Percentiles rank a stretch among this genome's conserved stretches.
These are phyloP conservation scores for Heloderma charlesbogerti DNA, from an alignment of 2,113 vertebrate genomes.

Conservation along the genomic window DNA sequence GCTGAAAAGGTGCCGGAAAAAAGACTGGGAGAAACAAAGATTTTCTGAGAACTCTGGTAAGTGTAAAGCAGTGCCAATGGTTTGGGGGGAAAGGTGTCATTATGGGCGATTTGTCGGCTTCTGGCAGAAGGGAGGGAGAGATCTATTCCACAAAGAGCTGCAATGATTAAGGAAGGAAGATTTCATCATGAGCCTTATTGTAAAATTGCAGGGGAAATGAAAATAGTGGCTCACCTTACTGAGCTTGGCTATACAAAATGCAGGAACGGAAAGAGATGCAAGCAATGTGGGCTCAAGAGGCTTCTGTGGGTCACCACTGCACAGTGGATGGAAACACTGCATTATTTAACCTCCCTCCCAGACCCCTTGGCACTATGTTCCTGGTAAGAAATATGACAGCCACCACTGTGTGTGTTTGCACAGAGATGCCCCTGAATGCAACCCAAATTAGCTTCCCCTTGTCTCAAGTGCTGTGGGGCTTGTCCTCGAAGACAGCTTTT, in stretches of 20 bases:
- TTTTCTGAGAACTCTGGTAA: background rate
- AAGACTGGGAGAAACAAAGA: background rate
- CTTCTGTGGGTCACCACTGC: too few relatives aligned
- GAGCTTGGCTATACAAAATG: background rate
- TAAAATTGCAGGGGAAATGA: background rate
- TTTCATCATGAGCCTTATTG: background rate
- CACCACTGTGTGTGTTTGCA: background rate
- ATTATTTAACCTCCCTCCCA: background rate
- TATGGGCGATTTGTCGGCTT: background rate
- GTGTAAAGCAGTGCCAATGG: background rate
- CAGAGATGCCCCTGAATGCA: background rate
- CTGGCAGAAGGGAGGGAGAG: background rate
- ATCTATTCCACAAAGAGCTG: background rate
- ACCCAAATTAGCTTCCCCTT: background rate
- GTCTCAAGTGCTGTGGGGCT: too few relatives aligned
- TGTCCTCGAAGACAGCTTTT: background rate
- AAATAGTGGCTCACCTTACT: background rate
- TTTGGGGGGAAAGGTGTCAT: background rate
- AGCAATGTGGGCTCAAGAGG: too few relatives aligned
- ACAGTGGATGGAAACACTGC: background rate
- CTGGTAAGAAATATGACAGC: too few relatives aligned
- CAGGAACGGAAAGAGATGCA: background rate
- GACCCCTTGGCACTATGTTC: background rate
- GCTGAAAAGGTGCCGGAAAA: background rate
- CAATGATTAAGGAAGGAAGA: background rate